These are phyloP conservation scores for Xylocampa areola DNA, from an alignment of 2,888 invertebrate species.

Conservation along the genomic window DNA sequence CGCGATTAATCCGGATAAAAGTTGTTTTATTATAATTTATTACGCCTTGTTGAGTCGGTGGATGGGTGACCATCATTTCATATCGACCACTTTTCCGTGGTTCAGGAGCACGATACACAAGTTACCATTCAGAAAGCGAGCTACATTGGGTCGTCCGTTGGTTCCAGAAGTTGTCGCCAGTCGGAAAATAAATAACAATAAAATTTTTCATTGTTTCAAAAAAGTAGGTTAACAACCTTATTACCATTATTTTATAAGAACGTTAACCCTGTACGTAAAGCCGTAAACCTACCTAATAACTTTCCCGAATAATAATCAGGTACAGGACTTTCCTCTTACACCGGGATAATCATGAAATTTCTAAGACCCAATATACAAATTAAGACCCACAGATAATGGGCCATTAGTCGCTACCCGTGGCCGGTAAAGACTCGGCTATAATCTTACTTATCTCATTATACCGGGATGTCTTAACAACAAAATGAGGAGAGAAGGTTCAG, in stretches of 20 bases:
- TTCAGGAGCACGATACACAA: no score
- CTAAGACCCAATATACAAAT: conserved; percentile 35
- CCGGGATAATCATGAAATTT: conserved; percentile 12
- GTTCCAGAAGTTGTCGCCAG: no score
- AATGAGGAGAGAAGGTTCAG: conserved; percentile 19
- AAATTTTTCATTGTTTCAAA: background rate
- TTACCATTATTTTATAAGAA: background rate
- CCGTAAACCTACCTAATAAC: background rate
- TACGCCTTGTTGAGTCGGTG: no score
- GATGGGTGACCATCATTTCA: no score
- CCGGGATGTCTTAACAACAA: background rate
- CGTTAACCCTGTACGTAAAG: background rate
- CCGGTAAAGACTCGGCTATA: conserved; percentile 28
- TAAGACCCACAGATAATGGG: conserved; percentile 33
- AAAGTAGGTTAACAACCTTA: background rate
- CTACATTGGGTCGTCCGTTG: no score
- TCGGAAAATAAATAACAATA: no score
- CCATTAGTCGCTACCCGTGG: conserved; percentile 28
- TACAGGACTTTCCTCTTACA: conserved; percentile 25
- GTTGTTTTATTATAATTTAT: no score
- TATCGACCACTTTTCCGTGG: no score
- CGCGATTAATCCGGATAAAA: no score
- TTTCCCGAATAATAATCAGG: background rate
- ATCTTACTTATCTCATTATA: conserved; percentile 50
- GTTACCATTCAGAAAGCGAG: no score